phyloP scores from a whole-genome alignment of 2,113 vertebrate genomes.

The Physeter macrocephalus region DNA sequence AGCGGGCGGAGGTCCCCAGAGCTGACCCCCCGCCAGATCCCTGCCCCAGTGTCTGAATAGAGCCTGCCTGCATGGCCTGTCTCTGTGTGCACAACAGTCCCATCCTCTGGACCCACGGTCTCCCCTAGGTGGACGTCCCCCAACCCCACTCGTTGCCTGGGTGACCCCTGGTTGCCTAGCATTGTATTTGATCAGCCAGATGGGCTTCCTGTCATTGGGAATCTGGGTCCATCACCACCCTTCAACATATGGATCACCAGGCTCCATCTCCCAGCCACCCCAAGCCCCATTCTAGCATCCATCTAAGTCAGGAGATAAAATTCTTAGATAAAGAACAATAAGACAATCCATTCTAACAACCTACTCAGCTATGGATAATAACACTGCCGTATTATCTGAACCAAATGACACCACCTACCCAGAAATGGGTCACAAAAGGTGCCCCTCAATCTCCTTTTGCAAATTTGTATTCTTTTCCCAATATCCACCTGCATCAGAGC shows the following conservation, averaged over 20 bases:
- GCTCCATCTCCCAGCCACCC: neutral
- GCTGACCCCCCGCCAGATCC: neutral
- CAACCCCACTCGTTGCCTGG: constrained; percentile 18
- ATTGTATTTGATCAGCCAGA: neutral
- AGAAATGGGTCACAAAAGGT: neutral
- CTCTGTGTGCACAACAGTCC: neutral
- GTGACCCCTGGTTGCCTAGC: constrained; percentile 33
- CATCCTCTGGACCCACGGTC: neutral
- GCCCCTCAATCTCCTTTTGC: neutral
- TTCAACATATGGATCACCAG: constrained; percentile 7
- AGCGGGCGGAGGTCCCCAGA: neutral
- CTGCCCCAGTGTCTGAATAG: neutral
- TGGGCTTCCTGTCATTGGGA: constrained; percentile 1
- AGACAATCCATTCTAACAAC: neutral
- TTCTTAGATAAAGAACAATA: neutral
- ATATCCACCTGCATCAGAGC: neutral
- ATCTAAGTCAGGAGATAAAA: constrained; percentile 37
- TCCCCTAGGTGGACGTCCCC: neutral
- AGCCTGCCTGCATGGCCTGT: neutral
- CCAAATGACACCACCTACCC: neutral
- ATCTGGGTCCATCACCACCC: neutral
- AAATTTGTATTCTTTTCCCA: neutral
- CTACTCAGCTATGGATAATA: neutral
- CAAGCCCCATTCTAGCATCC: neutral
- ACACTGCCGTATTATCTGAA: neutral